These are phyloP conservation scores for Dynastes grantii DNA, from an alignment of 2,888 invertebrate genomes.

Conservation along the genomic window DNA sequence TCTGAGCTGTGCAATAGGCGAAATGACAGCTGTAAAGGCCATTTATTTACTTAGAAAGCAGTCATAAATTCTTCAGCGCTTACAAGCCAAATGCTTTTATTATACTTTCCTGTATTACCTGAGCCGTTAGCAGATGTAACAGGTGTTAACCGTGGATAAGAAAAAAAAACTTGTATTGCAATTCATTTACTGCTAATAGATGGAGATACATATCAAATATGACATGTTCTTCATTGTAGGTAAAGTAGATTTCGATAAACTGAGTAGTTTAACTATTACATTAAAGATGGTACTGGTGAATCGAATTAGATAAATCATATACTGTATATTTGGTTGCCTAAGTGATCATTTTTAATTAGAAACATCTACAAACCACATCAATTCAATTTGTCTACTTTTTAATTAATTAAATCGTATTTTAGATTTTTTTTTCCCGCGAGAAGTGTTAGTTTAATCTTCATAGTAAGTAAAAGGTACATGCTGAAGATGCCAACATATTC, in stretches of 20 bases:
- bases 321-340: too few relatives aligned
- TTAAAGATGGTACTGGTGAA: too few relatives aligned
- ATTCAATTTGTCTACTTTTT: too few relatives aligned
- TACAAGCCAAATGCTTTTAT: neutral
- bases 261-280: neutral
- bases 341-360: too few relatives aligned
- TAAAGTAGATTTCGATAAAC: neutral
- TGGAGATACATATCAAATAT: neutral
- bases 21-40: neutral
- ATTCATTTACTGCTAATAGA: neutral
- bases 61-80: neutral
- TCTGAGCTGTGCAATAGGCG: neutral
- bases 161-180: neutral
- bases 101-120: neutral
- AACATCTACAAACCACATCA: too few relatives aligned
- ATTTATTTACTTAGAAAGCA: slow-evolving; percentile 6
- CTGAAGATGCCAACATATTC: too few relatives aligned
- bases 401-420: too few relatives aligned
- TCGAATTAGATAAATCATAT: too few relatives aligned
- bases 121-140: neutral
- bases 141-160: slow-evolving; percentile 1
- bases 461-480: too few relatives aligned
- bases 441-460: too few relatives aligned
- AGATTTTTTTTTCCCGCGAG: too few relatives aligned
- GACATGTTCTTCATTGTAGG: neutral